A percentile compares a stretch with the other conserved stretches of the same genome.
Conservation (phyloP, 2,888 invertebrate species). For the Nomada fucata region DNA sequence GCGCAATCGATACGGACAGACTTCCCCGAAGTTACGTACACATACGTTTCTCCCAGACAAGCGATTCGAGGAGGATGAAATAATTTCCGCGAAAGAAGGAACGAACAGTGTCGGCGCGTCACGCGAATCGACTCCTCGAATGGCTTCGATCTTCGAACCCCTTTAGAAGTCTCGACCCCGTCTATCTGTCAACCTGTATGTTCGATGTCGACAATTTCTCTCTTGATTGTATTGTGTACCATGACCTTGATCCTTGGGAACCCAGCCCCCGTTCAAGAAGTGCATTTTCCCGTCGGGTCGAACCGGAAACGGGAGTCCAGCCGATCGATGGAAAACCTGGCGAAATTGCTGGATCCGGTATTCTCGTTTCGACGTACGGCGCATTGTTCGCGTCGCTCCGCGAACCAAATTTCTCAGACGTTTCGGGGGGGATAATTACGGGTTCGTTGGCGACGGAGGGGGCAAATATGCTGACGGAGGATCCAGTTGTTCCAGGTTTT, state of each 20-base stretch:
- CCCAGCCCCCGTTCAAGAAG: slow-evolving; percentile 23
- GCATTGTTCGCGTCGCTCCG: neutral
- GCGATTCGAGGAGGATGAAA: slow-evolving; percentile 46
- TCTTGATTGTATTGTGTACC: slow-evolving; percentile 72
- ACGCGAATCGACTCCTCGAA: slow-evolving; percentile 37
- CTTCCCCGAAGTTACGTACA: slow-evolving; percentile 39
- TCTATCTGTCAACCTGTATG: slow-evolving; percentile 77
- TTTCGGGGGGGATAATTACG: neutral
- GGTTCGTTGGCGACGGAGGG: neutral
- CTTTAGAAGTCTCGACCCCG: slow-evolving; percentile 55
- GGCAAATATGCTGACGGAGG: neutral
- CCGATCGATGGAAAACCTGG: slow-evolving; percentile 28
- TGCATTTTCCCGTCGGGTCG: slow-evolving; percentile 38
- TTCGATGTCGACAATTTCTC: slow-evolving; percentile 76
- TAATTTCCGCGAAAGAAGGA: slow-evolving; percentile 13
- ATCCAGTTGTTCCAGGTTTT: slow-evolving; percentile 35
- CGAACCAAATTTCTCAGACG: neutral
- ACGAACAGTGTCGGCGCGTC: neutral
- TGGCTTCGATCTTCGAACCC: slow-evolving; percentile 18
- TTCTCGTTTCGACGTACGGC: neutral
- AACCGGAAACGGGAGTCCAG: slow-evolving; percentile 47
- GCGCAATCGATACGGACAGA: slow-evolving; percentile 46
- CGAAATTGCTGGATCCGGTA: slow-evolving; percentile 29
- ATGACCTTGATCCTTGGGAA: slow-evolving; percentile 44
- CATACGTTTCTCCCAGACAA: slow-evolving; percentile 23